Evolutionary conservation across 2,797 vertebrate genomes (phyloP), one percentile per base, ranked within the genome.

Genomic region (Leuciscus waleckii): DNA sequence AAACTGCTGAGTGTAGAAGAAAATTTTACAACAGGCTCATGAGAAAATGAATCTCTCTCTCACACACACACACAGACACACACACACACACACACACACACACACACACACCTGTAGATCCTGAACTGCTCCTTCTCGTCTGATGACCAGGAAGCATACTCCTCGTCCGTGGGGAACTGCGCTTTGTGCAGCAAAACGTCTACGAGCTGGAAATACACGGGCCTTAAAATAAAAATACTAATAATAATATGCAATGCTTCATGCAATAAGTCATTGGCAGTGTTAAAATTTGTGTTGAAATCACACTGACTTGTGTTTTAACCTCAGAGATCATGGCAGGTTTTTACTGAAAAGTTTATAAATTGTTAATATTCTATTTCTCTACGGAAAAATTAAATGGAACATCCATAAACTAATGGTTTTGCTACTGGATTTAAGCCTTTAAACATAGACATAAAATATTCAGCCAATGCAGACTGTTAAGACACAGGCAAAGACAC

Each of bases 91-190:
- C 51, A 82, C 81, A 37, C 46, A 75, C 61, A 21, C 49, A 43
- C 63, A 6, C 11, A 14, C 35, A 46, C 85, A 26, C 87, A 98
- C 98, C 98, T 98, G 93, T 99, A 99, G 93, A 99, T 99, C 88
- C 98, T 96, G 93, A 99, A 99, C 89, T 99, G 98, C 90, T 99
- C 98, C 91, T 99, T 99, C 92, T 99, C 98, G 56, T 99, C 98
- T 0, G 97, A 98, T 51, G 98, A 98, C 98, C 98, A 99, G 81
- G 97, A 96, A 11, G 95, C 96, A 0, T 99, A 99, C 87, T 99
- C 98, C 88, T 98, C 96, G 81, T 99, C 98, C 0, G 97, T 95
- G n/a, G 98, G 98, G 82, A 99, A 99, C 93, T 98, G 98, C 46
- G 98, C 98, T 94, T 99, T 99, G 92, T 99, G 97, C 11, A 99